These are phyloP conservation scores for Heliconius melpomene DNA, from an alignment of 1,140 invertebrate genomes.

Conservation along the genomic window DNA sequence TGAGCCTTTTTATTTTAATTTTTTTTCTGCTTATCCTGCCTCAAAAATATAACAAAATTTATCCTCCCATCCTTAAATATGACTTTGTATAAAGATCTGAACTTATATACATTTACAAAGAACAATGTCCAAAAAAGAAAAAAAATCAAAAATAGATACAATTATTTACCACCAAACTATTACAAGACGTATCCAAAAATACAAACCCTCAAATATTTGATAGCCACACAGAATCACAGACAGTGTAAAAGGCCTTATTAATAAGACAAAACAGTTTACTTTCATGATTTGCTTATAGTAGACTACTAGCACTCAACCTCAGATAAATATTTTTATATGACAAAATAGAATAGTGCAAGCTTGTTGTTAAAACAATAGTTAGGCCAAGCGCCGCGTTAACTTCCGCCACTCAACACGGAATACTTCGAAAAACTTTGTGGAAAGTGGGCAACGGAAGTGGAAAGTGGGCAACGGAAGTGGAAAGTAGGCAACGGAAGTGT, in stretches of 20 bases:
- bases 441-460: no score
- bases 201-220: conserved; percentile 27
- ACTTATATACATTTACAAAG: background rate
- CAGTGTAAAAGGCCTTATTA: conserved; percentile 26
- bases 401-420: no score
- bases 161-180: background rate
- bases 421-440: no score
- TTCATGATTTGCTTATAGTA: background rate
- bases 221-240: conserved; percentile 34
- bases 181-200: conserved; percentile 34
- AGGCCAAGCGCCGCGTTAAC: no score
- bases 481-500: no score
- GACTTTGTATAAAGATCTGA: background rate
- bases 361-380: no score
- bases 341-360: no score
- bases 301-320: background rate
- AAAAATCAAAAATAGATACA: conserved; percentile 19
- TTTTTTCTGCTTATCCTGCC: no score
- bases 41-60: no score
- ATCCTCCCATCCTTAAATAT: background rate
- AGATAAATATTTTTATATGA: background rate
- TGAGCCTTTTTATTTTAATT: no score
- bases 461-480: no score
- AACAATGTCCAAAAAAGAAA: background rate
- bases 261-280: conserved; percentile 14